Conservation (phyloP, 2,797 vertebrate genomes). For the Alfaro cultratus region DNA sequence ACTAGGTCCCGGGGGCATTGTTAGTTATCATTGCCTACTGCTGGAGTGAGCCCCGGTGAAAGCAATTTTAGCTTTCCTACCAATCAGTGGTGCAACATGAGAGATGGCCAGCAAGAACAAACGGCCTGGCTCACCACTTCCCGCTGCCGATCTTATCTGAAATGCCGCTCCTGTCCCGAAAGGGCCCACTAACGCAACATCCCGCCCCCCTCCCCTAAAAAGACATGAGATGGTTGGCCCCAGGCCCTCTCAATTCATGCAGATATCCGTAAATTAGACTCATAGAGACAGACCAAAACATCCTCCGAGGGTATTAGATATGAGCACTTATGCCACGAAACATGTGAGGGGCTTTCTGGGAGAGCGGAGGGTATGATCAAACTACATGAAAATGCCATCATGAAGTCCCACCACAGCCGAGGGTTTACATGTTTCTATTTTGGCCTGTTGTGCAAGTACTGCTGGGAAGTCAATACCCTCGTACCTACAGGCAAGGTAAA, state of each 20-base stretch:
- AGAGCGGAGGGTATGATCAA: conserved; percentile 69
- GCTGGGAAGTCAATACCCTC: conserved; percentile 53
- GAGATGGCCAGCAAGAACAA: conserved; percentile 84
- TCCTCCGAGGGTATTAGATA: conserved; percentile 77
- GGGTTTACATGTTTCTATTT: conserved; percentile 68
- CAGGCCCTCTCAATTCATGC: conserved; percentile 76
- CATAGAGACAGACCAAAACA: conserved; percentile 76
- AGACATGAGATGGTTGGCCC: conserved; percentile 77
- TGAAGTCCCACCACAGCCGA: conserved; percentile 68
- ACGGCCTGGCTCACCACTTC: conserved; percentile 77
- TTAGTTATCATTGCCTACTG: conserved; percentile 95
- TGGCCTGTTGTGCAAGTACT: conserved; percentile 63
- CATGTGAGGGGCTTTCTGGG: conserved; percentile 70
- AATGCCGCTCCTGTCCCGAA: conserved; percentile 73
- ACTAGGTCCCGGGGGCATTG: conserved; percentile 94
- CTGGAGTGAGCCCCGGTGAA: conserved; percentile 84
- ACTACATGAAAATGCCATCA: conserved; percentile 77
- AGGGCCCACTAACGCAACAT: conserved; percentile 73
- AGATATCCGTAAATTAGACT: conserved; percentile 84
- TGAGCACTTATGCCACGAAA: conserved; percentile 71
- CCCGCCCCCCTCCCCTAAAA: conserved; percentile 63
- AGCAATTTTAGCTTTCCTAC: conserved; percentile 87
- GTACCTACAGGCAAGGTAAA: conserved; percentile 69
- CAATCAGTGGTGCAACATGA: conserved; percentile 85
- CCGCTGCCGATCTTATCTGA: conserved; percentile 81